phyloP scores from a whole-genome alignment of 1,140 invertebrate species.

The Cherax destructor region DNA sequence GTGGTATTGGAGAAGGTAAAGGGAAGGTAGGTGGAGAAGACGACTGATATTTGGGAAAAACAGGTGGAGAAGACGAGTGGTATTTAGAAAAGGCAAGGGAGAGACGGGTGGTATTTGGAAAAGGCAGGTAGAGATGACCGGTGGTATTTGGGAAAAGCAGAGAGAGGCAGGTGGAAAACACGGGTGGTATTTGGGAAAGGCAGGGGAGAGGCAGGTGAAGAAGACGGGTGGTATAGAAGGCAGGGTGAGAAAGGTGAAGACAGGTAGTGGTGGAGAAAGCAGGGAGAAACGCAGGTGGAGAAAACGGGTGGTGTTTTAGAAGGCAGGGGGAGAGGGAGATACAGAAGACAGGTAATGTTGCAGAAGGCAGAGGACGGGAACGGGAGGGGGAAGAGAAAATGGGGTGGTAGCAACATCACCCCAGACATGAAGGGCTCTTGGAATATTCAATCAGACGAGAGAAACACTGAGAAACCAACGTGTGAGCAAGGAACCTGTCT shows the following conservation, averaged over 20 bases:
- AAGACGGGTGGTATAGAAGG: neutral
- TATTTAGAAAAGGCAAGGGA: no score
- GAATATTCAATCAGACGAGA: constrained; percentile 26
- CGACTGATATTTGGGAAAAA: no score
- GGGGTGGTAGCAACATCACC: neutral
- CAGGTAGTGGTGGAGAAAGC: neutral
- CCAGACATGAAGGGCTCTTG: constrained; percentile 9
- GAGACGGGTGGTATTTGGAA: no score
- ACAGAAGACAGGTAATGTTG: neutral
- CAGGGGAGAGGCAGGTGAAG: neutral
- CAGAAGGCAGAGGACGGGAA: neutral
- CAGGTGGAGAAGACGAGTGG: no score
- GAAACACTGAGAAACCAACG: no score
- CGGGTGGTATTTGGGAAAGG: neutral
- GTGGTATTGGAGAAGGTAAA: no score
- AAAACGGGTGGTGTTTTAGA: no score
- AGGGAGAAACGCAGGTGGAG: neutral
- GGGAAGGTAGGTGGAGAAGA: no score
- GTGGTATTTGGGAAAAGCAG: no score
- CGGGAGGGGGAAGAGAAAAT: neutral
- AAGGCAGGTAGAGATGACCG: no score
- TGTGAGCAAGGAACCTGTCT: neutral
- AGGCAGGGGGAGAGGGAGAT: neutral
- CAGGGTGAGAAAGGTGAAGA: neutral
- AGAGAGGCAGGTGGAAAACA: neutral